phyloP scores from a whole-genome alignment of 2,888 invertebrate species.

The Aethes cnicana region DNA sequence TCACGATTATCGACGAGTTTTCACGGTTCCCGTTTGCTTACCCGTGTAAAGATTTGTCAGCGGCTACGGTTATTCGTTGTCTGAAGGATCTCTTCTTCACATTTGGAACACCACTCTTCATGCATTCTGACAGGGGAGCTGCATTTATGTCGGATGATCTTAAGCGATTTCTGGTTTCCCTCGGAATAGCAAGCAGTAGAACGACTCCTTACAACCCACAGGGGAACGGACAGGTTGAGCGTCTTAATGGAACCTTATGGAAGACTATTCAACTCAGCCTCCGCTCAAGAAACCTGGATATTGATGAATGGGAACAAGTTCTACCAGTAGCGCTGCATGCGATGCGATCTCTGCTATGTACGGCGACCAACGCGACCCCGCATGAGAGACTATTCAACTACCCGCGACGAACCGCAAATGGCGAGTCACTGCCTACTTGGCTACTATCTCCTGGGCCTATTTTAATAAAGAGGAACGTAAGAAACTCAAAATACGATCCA shows the following conservation, averaged over 20 bases:
- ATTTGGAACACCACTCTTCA: conserved; percentile 26
- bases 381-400: too few species aligned
- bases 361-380: too few species aligned
- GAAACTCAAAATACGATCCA: too few species aligned
- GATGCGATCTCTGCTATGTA: too few species aligned
- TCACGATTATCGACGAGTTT: conserved; percentile 33
- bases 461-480: too few species aligned
- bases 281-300: background rate
- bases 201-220: conserved; percentile 30
- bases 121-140: conserved; percentile 27
- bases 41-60: conserved; percentile 19
- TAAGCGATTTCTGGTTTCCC: background rate
- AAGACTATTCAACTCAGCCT: conserved; percentile 2
- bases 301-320: too few species aligned
- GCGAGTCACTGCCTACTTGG: too few species aligned
- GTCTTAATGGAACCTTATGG: conserved; percentile 6
- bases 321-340: too few species aligned
- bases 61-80: conserved; percentile 20
- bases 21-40: conserved; percentile 31
- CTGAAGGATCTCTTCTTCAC: conserved; percentile 19
- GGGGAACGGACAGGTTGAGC: conserved; percentile 25
- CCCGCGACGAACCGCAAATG: too few species aligned
- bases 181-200: conserved; percentile 21
- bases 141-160: conserved; percentile 25
- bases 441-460: too few species aligned